Evolutionary conservation across 2,797 vertebrate genomes (phyloP).

Genomic region (Hyperoplus lanceolatus): DNA sequence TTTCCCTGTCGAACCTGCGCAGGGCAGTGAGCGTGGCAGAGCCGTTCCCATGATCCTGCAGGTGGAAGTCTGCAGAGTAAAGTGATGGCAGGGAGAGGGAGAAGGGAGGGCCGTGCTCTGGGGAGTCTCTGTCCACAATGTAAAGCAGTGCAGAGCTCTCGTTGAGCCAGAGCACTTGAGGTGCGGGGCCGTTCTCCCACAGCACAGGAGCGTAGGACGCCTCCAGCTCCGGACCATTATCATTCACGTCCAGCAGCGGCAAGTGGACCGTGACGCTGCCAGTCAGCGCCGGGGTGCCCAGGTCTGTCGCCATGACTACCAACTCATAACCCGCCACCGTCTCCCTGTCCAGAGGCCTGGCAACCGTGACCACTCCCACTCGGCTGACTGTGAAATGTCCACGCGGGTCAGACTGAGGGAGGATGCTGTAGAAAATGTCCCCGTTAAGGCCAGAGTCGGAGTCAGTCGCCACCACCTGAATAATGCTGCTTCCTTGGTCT

Average conservation of each 20-base stretch:
- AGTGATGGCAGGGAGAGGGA: conserved; percentile 82
- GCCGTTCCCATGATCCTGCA: conserved; percentile 91
- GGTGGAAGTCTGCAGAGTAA: conserved; percentile 87
- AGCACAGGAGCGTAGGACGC: conserved; percentile 86
- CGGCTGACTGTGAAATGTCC: conserved; percentile 86
- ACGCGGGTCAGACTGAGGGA: conserved; percentile 84
- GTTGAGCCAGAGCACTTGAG: conserved; percentile 88
- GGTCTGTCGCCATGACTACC: conserved; percentile 89
- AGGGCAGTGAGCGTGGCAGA: conserved; percentile 90
- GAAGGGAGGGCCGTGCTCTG: conserved; percentile 90
- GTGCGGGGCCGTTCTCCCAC: conserved; percentile 89
- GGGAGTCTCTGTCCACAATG: conserved; percentile 86
- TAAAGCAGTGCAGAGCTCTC: conserved; percentile 87
- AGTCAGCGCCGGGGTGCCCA: conserved; percentile 85
- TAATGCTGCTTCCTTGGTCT: conserved; percentile 83
- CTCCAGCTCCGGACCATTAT: conserved; percentile 92
- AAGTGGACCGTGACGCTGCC: conserved; percentile 88
- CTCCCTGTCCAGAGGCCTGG: conserved; percentile 87
- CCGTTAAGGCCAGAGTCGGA: conserved; percentile 88
- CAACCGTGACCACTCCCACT: conserved; percentile 84
- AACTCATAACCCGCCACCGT: conserved; percentile 81
- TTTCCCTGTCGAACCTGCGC: conserved; percentile 89
- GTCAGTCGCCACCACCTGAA: conserved; percentile 87
- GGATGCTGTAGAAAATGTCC: conserved; percentile 87
- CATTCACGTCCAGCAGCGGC: conserved; percentile 89